Evolutionary conservation across 2,888 invertebrate genomes (phyloP).

Genomic region (Hyalella azteca): DNA sequence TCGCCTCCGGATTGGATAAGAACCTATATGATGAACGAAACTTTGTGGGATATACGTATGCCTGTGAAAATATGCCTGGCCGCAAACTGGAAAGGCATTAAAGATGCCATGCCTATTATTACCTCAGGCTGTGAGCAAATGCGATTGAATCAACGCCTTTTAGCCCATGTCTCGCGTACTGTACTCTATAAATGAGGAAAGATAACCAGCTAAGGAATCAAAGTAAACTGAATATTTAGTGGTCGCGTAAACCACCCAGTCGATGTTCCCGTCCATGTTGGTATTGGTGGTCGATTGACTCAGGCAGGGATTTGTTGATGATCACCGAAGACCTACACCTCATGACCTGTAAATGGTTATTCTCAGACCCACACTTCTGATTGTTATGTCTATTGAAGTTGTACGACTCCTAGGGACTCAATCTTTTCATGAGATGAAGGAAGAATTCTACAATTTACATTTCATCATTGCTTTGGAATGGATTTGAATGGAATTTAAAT

Average conservation of each 20-base stretch:
- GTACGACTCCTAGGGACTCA: too few relatives aligned
- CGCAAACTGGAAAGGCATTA: conserved; percentile 34
- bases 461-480: too few relatives aligned
- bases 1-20: conserved; percentile 35
- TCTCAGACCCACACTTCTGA: too few relatives aligned
- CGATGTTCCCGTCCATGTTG: background rate
- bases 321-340: background rate
- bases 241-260: too few relatives aligned
- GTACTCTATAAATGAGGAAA: too few relatives aligned
- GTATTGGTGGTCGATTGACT: background rate
- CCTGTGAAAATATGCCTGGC: conserved; percentile 32
- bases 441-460: too few relatives aligned
- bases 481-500: too few relatives aligned
- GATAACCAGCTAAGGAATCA: too few relatives aligned
- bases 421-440: too few relatives aligned
- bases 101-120: conserved; percentile 36
- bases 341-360: too few relatives aligned
- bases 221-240: too few relatives aligned
- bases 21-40: background rate
- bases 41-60: conserved; percentile 12
- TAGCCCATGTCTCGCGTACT: conserved; percentile 8
- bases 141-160: conserved; percentile 26
- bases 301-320: background rate
- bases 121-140: conserved; percentile 17
- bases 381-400: too few relatives aligned